Conservation (phyloP, 2,797 vertebrate genomes). For the Chaenodraco wilsoni region DNA sequence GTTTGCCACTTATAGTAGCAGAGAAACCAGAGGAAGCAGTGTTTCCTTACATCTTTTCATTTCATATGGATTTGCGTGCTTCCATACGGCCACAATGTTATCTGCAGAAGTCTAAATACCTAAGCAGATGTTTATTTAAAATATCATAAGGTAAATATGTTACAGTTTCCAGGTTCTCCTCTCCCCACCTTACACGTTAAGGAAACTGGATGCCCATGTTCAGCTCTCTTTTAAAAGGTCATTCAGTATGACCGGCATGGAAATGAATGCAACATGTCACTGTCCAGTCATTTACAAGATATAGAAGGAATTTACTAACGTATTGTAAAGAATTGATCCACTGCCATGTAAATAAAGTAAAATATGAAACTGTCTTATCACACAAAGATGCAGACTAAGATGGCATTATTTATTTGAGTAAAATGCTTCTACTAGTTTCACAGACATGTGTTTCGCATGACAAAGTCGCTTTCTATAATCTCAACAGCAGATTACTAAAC, state of each 20-base stretch:
- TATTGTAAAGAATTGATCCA: not conserved
- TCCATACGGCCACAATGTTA: conserved; percentile 9
- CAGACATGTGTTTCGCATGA: not conserved
- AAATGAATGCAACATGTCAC: conserved; percentile 25
- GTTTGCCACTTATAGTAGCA: not conserved
- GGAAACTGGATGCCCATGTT: not conserved
- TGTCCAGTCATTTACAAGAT: not conserved
- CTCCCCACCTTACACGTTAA: no score
- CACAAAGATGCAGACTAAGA: not conserved
- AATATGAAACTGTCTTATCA: not conserved
- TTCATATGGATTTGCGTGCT: conserved; percentile 2
- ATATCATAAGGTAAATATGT: no score
- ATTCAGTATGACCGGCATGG: conserved; percentile 19
- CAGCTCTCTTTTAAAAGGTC: conserved; percentile 8
- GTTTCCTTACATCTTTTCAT: conserved; percentile 19
- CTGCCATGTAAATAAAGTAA: not conserved
- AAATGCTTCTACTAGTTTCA: not conserved
- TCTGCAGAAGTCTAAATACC: conserved; percentile 1
- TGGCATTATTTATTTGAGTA: not conserved
- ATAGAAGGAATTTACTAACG: not conserved
- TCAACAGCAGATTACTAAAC: conserved; percentile 15
- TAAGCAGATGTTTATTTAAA: no score
- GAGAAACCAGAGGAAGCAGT: not conserved
- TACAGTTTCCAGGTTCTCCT: no score
- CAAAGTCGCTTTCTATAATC: not conserved